Evolutionary conservation across 2,888 invertebrate species (phyloP).

Genomic region (Ecliptopera silaceata): DNA sequence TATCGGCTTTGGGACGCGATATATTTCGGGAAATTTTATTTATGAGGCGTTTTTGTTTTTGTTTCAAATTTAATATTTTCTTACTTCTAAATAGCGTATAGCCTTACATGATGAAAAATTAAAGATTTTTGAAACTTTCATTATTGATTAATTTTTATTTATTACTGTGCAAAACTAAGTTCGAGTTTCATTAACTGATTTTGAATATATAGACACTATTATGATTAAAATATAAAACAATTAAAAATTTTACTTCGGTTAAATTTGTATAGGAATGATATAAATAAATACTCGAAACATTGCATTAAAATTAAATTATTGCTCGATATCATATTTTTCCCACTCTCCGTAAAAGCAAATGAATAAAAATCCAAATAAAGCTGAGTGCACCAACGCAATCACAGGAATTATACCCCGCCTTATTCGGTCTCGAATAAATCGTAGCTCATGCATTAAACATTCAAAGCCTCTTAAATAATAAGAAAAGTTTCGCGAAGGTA

Average conservation of each 20-base stretch:
- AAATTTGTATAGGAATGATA: not conserved
- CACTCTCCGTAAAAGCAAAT: constrained; percentile 9
- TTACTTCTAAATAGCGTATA: not conserved
- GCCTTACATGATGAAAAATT: no score
- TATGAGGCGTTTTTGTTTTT: constrained; percentile 30
- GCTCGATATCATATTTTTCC: constrained; percentile 1
- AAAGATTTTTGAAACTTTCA: no score
- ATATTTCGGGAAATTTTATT: constrained; percentile 35
- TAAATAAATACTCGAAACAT: not conserved
- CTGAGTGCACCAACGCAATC: constrained; percentile 60
- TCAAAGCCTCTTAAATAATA: constrained; percentile 75
- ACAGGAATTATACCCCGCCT: constrained; percentile 61
- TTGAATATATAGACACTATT: no score
- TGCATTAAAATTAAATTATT: not conserved
- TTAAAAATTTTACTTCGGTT: no score
- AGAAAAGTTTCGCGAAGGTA: constrained; percentile 68
- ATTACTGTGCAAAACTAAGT: no score
- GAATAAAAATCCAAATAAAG: constrained; percentile 40
- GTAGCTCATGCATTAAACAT: constrained; percentile 77
- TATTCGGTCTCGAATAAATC: constrained; percentile 68
- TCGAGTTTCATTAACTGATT: no score
- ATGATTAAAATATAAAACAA: no score
- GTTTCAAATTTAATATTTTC: constrained; percentile 6
- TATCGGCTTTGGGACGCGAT: constrained; percentile 48
- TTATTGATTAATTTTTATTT: no score